Evolutionary conservation across 1,140 invertebrate genomes (phyloP).

Genomic region (Aradophagus sp.): DNA sequence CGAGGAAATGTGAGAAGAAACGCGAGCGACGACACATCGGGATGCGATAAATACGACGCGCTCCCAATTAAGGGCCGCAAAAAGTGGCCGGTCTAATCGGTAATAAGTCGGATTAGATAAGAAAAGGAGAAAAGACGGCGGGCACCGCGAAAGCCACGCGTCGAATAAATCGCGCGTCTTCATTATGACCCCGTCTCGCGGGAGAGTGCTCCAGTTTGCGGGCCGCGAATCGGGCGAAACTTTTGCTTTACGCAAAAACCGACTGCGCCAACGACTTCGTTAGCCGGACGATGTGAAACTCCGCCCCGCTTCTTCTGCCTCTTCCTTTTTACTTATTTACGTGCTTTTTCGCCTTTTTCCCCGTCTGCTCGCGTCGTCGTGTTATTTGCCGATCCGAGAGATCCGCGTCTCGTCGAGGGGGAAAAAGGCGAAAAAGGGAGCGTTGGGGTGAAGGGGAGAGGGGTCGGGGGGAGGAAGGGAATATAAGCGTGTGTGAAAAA

Average conservation of each 20-base stretch:
- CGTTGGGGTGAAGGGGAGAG: too few relatives aligned
- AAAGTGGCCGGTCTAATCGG: constrained; percentile 10
- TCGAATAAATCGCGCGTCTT: constrained; percentile 53
- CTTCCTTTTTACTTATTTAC: background rate
- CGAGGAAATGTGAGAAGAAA: too few relatives aligned
- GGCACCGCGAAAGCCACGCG: constrained; percentile 22
- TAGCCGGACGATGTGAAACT: constrained; percentile 50
- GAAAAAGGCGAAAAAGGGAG: too few relatives aligned
- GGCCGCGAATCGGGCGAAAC: constrained; percentile 36
- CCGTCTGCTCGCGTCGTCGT: too few relatives aligned
- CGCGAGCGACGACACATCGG: constrained; percentile 2
- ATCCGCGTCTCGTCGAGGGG: too few relatives aligned
- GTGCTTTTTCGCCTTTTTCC: too few relatives aligned
- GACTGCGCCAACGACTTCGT: constrained; percentile 45
- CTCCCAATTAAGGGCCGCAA: constrained; percentile 19
- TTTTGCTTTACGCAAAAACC: constrained; percentile 36
- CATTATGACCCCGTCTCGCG: constrained; percentile 34
- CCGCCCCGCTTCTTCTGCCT: constrained; percentile 23
- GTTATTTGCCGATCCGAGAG: too few relatives aligned
- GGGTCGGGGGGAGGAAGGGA: too few relatives aligned
- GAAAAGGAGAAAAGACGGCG: constrained; percentile 28
- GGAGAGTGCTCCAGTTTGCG: constrained; percentile 48
- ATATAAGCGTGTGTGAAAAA: background rate
- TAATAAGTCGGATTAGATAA: constrained; percentile 25
- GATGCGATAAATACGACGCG: constrained; percentile 24